Evolutionary conservation across 1,140 invertebrate species (phyloP), one percentile per base, ranked within the genome.

Genomic region (Pteromalus puparum): DNA sequence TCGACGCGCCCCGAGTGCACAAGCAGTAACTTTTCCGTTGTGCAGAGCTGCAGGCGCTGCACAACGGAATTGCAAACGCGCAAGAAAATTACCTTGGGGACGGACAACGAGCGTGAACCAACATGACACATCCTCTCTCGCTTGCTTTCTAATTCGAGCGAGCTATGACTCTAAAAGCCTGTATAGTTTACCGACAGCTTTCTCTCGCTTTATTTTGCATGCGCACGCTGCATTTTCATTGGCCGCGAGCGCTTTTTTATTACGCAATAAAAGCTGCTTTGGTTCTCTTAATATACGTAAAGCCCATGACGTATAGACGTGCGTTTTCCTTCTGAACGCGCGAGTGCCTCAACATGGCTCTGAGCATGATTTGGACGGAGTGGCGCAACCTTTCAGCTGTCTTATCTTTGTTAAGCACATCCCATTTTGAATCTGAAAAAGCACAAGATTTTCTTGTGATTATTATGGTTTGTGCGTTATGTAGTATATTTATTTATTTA

Each of bases 41-140:
- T 24, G 24, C 24, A n/a, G 24, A 26, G 13, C 24, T 46, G 72
- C 74, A 83, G 30, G 30, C 30, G 30, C 30, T 30, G 30, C 34
- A n/a, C n/a, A 12, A n/a, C 28, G 53, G 65, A 83, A 77, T 46
- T 77, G 81, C 26, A 72, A 6, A 38, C 18, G 74, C 46, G 48
- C 46, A 65, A 80, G 76, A 80, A 78, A 84, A 81, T 81, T 81
- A 84, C 83, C 83, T 48, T 2, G 18, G 83, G 65, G 83, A 81
- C 48, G 26, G 6, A 15, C 73, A 10, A 1, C 38, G 6, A 61
- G 5, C 30, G 38, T 24, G 38, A 76, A 28, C n/a, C 13, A 13
- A 80, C 65, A 68, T 53, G n/a, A 80, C 65, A 68, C 78, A 34
- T 53, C 48, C 34, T 68, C 78, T 53, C 61, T 26, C 48, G 13